These are phyloP conservation scores for Anas acuta DNA, from an alignment of 2,797 vertebrate species.

Conservation along the genomic window DNA sequence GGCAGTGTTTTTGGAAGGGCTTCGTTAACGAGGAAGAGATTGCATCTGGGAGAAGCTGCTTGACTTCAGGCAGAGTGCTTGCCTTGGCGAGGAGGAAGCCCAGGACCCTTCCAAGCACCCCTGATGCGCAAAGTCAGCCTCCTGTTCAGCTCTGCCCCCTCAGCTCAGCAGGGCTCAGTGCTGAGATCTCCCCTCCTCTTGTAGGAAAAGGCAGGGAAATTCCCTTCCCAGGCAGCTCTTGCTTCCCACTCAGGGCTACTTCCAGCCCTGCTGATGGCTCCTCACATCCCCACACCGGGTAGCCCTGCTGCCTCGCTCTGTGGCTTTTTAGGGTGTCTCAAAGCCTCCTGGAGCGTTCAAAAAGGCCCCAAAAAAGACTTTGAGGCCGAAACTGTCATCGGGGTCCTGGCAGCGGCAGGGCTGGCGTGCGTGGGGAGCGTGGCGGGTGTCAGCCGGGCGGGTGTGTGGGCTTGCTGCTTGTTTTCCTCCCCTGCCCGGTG, in stretches of 20 bases:
- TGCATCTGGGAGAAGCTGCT: not conserved
- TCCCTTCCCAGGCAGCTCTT: not conserved
- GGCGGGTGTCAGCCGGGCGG: not conserved
- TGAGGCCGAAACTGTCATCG: not conserved
- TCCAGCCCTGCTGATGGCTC: not conserved
- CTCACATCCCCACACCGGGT: not conserved
- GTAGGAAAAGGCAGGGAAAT: not conserved
- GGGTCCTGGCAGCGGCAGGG: not conserved
- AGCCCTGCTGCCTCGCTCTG: not conserved
- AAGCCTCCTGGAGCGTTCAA: not conserved
- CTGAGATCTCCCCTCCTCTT: not conserved
- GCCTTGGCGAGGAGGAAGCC: not conserved
- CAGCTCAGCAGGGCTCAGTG: not conserved
- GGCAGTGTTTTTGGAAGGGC: not conserved
- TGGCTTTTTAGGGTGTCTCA: not conserved
- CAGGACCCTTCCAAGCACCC: not conserved
- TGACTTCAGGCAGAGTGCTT: not conserved
- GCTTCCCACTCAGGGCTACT: not conserved
- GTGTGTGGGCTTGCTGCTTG: conserved; percentile 73
- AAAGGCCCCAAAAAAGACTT: not conserved
- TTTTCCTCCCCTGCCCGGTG: conserved; percentile 67
- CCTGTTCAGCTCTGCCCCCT: not conserved
- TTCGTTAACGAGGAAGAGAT: not conserved
- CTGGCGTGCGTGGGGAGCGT: not conserved
- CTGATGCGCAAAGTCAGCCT: not conserved